phyloP scores from a whole-genome alignment of 2,797 vertebrate genomes.

The Argya squamiceps region DNA sequence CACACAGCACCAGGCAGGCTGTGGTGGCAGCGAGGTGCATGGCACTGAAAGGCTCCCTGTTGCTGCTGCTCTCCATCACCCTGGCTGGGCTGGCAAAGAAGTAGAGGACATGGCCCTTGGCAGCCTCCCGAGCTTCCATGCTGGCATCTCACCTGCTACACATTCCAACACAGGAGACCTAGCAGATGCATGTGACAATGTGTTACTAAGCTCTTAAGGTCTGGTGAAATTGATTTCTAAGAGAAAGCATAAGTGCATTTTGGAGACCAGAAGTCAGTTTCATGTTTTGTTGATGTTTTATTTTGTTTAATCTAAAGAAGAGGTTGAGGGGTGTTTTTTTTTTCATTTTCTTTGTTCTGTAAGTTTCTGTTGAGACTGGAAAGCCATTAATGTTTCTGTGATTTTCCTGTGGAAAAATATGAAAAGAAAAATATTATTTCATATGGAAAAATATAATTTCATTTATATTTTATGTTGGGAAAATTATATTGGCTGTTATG shows the following conservation, averaged over 20 bases:
- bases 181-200: not conserved
- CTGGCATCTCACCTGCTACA: not conserved
- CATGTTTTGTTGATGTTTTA: not conserved
- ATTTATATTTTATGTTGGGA: not conserved
- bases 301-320: conserved; percentile 33
- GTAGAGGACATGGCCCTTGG: not conserved
- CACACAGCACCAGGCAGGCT: not conserved
- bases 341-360: not conserved
- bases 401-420: conserved; percentile 44
- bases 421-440: conserved; percentile 31
- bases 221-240: not conserved
- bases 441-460: no score
- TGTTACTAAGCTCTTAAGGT: not conserved
- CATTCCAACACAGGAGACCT: rapidly evolving
- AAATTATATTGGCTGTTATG: conserved; percentile 7
- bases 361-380: conserved; percentile 36
- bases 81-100: not conserved
- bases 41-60: rapidly evolving
- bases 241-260: not conserved
- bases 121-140: not conserved
- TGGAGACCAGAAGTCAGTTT: not conserved
- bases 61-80: not conserved
- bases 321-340: not conserved
- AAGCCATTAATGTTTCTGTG: conserved; percentile 9
- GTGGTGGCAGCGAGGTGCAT: rapidly evolving